A percentile compares a stretch with the other conserved stretches of the same genome.
Evolutionary conservation across 2,888 invertebrate genomes (phyloP).

Genomic region (Macroteleia sp.): DNA sequence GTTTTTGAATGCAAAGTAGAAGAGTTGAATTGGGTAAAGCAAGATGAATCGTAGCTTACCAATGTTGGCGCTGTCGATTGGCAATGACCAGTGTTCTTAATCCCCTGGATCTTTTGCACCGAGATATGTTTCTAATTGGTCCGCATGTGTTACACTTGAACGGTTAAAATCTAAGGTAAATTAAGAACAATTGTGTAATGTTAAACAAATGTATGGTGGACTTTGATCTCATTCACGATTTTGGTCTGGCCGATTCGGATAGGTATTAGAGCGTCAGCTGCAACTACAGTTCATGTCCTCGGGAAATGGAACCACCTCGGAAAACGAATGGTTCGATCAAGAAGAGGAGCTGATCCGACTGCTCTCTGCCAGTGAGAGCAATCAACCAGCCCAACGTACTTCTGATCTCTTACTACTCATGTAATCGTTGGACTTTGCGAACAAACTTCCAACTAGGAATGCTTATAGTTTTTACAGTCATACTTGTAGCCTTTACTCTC

Average conservation of each 20-base stretch:
- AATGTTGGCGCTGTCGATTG: conserved; percentile 61
- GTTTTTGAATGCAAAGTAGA: conserved; percentile 65
- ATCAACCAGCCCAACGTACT: conserved; percentile 77
- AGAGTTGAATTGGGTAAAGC: conserved; percentile 57
- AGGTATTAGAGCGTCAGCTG: conserved; percentile 81
- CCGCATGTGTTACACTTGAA: conserved; percentile 57
- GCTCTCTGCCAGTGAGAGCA: conserved; percentile 86
- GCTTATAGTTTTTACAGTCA: conserved; percentile 7
- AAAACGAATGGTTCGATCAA: conserved; percentile 91
- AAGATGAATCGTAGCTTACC: conserved; percentile 55
- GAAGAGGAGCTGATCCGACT: conserved; percentile 91
- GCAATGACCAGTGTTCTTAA: conserved; percentile 63
- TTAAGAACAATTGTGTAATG: conserved; percentile 34
- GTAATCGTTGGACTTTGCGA: conserved; percentile 66
- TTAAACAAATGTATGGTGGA: too few species aligned
- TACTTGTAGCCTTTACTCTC: neutral
- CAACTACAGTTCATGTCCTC: conserved; percentile 78
- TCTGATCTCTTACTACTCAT: conserved; percentile 79
- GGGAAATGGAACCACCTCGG: conserved; percentile 86
- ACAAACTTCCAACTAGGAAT: conserved; percentile 23
- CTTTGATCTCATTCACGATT: conserved; percentile 80
- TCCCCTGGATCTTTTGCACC: conserved; percentile 49
- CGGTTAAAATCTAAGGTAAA: conserved; percentile 56
- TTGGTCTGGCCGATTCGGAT: conserved; percentile 76
- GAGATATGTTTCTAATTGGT: conserved; percentile 52